Conservation (phyloP, 2,797 vertebrate species). For the Oryzias dopingdopingensis region DNA sequence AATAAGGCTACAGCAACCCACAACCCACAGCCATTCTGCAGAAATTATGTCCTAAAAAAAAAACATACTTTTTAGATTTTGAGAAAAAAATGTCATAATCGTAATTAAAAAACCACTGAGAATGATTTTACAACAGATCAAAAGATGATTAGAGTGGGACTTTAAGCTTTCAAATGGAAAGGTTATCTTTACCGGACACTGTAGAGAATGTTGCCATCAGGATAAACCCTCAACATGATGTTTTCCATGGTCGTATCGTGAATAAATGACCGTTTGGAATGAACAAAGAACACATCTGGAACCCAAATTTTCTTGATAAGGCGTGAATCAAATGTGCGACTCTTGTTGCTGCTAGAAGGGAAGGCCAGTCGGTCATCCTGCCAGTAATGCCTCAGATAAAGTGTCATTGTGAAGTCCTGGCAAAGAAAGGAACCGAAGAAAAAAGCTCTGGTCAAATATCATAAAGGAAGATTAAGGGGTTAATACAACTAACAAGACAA, state of each 20-base stretch:
- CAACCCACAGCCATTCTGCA: too few relatives aligned
- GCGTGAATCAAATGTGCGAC: conserved; percentile 89
- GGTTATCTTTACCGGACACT: conserved; percentile 81
- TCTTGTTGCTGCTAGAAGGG: conserved; percentile 88
- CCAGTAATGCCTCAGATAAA: conserved; percentile 95
- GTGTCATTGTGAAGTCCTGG: conserved; percentile 94
- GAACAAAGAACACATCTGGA: conserved; percentile 93
- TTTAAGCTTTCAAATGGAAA: too few relatives aligned
- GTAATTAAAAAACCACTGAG: too few relatives aligned
- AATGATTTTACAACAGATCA: too few relatives aligned
- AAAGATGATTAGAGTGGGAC: too few relatives aligned
- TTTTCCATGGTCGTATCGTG: conserved; percentile 92
- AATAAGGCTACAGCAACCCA: too few relatives aligned
- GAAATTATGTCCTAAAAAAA: too few relatives aligned
- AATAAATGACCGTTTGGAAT: conserved; percentile 92
- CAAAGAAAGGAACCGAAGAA: neutral
- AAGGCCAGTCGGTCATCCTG: conserved; percentile 92
- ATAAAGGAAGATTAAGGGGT: too few relatives aligned
- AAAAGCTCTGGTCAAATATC: too few relatives aligned
- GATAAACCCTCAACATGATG: conserved; percentile 87
- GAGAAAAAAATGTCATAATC: too few relatives aligned
- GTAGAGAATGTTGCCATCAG: conserved; percentile 89
- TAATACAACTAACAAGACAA: conserved; percentile 1
- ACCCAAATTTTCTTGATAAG: conserved; percentile 94
- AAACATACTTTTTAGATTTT: too few relatives aligned